Percentiles rank a stretch among this genome's conserved stretches.
phyloP scores from a whole-genome alignment of 2,888 invertebrate species.

The Eurois occulta region DNA sequence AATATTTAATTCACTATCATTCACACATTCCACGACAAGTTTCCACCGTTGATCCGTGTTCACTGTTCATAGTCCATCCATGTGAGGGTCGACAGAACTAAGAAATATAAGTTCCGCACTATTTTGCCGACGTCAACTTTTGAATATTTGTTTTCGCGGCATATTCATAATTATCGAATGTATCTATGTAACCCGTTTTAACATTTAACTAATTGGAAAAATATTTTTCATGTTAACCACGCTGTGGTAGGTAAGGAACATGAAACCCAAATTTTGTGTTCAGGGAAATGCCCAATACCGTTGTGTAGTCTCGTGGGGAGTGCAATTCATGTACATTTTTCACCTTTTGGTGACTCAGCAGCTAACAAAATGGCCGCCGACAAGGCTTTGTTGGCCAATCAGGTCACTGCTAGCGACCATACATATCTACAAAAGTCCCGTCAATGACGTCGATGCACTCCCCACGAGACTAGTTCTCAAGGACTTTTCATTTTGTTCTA shows the following conservation, averaged over 20 bases:
- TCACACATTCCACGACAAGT: conserved; percentile 68
- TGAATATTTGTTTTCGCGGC: conserved; percentile 79
- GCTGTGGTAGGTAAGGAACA: conserved; percentile 83
- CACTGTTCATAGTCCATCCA: conserved; percentile 70
- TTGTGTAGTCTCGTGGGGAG: conserved; percentile 91
- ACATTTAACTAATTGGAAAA: conserved; percentile 65
- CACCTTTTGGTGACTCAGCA: conserved; percentile 92
- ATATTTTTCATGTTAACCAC: conserved; percentile 78
- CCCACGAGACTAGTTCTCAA: conserved; percentile 90
- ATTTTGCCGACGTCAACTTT: conserved; percentile 77
- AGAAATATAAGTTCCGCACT: conserved; percentile 78
- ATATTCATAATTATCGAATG: conserved; percentile 64
- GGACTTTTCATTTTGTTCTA: conserved; percentile 88
- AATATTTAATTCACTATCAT: conserved; percentile 61
- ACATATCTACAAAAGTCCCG: conserved; percentile 86
- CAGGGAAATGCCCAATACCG: conserved; percentile 91
- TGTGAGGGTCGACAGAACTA: conserved; percentile 74
- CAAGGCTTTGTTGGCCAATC: conserved; percentile 89
- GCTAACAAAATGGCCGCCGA: conserved; percentile 92
- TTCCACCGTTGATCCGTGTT: conserved; percentile 64
- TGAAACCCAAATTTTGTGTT: conserved; percentile 90
- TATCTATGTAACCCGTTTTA: conserved; percentile 56
- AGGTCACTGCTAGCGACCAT: conserved; percentile 79
- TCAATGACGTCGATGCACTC: conserved; percentile 87
- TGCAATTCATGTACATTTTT: conserved; percentile 91